Percentiles rank a stretch among this genome's conserved stretches.
Conservation (phyloP, 2,888 invertebrate species). For the Alsophila aescularia region DNA sequence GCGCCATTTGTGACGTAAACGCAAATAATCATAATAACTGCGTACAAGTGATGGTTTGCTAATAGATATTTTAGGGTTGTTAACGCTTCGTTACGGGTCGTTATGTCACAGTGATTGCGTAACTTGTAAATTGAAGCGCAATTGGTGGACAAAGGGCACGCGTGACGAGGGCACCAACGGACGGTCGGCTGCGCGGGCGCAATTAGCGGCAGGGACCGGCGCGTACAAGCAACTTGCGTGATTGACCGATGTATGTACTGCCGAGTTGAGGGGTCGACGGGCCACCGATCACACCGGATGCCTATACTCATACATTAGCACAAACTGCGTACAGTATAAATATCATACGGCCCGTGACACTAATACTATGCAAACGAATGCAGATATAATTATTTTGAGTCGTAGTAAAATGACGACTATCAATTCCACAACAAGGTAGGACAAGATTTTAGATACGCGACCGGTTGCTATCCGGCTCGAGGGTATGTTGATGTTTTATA, state of each 20-base stretch:
- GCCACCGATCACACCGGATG: slow-evolving; percentile 42
- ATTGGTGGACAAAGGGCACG: slow-evolving; percentile 63
- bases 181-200: slow-evolving; percentile 2
- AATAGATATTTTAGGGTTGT: slow-evolving; percentile 8
- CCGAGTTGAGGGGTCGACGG: slow-evolving; percentile 34
- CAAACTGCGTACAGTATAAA: slow-evolving; percentile 17
- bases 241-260: neutral
- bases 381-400: slow-evolving; percentile 16
- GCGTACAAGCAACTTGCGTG: neutral
- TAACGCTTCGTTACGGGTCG: slow-evolving; percentile 11
- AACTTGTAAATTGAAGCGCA: slow-evolving; percentile 62
- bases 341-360: slow-evolving; percentile 13
- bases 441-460: slow-evolving; percentile 17
- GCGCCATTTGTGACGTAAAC: slow-evolving; percentile 43
- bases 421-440: slow-evolving; percentile 16
- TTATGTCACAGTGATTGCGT: slow-evolving; percentile 58
- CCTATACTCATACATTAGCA: slow-evolving; percentile 48
- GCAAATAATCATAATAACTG: slow-evolving; percentile 15
- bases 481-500: slow-evolving; percentile 29
- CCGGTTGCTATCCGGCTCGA: slow-evolving; percentile 37
- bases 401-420: slow-evolving; percentile 24
- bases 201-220: neutral
- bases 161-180: slow-evolving; percentile 7
- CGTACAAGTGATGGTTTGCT: slow-evolving; percentile 43
- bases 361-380: slow-evolving; percentile 23